A percentile compares a stretch with the other conserved stretches of the same genome.
Conservation (phyloP, 2,113 vertebrate genomes). For the Ptyas mucosa region DNA sequence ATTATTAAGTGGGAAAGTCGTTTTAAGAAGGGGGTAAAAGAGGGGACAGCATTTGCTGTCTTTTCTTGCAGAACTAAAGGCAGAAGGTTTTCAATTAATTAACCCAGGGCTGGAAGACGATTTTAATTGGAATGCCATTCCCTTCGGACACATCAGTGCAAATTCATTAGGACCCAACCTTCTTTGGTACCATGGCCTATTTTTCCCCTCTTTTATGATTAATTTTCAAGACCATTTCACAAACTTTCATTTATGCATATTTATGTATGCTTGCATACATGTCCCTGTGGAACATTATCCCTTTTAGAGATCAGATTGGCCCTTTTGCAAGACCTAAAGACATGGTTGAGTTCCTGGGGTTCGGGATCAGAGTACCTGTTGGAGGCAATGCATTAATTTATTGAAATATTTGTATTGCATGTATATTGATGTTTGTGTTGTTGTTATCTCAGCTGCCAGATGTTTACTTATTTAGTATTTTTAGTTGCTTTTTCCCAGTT, state of each 20-base stretch:
- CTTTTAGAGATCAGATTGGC: neutral
- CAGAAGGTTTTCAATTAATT: neutral
- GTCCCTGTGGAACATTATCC: neutral
- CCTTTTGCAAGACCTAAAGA: neutral
- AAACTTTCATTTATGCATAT: neutral
- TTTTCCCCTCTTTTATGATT: neutral
- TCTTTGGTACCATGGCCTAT: neutral
- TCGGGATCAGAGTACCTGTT: neutral
- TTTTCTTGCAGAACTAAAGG: neutral
- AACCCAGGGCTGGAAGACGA: neutral
- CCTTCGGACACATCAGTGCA: neutral
- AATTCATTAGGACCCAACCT: neutral
- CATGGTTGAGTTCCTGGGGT: neutral
- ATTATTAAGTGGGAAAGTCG: neutral
- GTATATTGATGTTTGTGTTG: neutral
- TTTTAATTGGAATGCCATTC: neutral
- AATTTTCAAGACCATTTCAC: constrained; percentile 11
- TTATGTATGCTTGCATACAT: neutral
- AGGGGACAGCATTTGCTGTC: neutral
- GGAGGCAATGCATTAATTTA: neutral
- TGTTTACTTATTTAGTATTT: neutral
- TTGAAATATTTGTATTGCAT: neutral
- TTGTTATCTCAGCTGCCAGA: neutral
- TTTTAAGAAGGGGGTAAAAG: neutral
- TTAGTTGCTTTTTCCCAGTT: neutral